phyloP scores from a whole-genome alignment of 1,140 invertebrate genomes.

The Latrodectus geometricus region DNA sequence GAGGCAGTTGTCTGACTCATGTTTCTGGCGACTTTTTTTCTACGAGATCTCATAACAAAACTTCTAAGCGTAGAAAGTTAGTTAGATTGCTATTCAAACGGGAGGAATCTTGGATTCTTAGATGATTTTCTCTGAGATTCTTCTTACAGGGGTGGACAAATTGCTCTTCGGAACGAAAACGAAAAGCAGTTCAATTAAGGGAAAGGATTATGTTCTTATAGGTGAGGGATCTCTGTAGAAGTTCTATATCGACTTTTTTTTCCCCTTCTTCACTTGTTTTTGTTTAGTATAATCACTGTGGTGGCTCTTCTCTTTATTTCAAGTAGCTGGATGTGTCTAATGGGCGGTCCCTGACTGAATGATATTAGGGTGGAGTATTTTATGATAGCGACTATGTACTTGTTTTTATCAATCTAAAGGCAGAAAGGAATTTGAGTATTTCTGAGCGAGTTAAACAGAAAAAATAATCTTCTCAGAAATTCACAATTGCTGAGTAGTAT shows the following conservation, averaged over 20 bases:
- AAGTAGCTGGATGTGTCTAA: neutral
- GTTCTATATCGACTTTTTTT: neutral
- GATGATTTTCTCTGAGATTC: neutral
- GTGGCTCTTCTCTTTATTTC: neutral
- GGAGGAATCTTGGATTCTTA: constrained; percentile 14
- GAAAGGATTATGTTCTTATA: constrained; percentile 53
- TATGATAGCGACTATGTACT: too few relatives aligned
- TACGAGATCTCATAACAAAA: neutral
- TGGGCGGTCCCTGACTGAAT: too few relatives aligned
- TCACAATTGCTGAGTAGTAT: too few relatives aligned
- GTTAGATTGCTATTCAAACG: constrained; percentile 13
- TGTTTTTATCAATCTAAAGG: too few relatives aligned
- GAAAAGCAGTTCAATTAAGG: constrained; percentile 51
- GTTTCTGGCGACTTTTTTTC: neutral
- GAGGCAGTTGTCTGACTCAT: neutral
- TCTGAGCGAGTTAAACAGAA: too few relatives aligned
- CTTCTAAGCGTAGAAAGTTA: constrained; percentile 5
- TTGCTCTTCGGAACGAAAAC: constrained; percentile 30
- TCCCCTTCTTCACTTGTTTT: neutral
- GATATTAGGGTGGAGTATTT: too few relatives aligned
- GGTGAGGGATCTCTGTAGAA: constrained; percentile 10
- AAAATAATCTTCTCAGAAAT: too few relatives aligned
- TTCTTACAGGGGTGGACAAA: constrained; percentile 20
- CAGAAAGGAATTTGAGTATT: too few relatives aligned
- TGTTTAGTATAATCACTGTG: neutral